A percentile compares a stretch with the other conserved stretches of the same genome.
Conservation (phyloP, 2,888 invertebrate genomes). For the Malacosoma neustria region DNA sequence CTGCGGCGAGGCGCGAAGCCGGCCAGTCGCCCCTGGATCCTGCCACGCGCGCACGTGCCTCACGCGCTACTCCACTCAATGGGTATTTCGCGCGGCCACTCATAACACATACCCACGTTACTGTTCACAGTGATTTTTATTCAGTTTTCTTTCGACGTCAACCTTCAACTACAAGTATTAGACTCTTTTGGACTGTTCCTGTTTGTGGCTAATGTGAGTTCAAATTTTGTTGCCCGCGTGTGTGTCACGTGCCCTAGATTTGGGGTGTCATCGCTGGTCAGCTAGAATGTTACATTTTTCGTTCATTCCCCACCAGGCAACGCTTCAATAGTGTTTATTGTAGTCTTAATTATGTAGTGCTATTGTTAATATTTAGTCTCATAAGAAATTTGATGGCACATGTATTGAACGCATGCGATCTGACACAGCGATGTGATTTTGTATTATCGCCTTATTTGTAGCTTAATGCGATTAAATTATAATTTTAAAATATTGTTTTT, state of each 20-base stretch:
- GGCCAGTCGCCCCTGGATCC: conserved; percentile 25
- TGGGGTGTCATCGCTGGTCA: conserved; percentile 53
- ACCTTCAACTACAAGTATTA: conserved; percentile 31
- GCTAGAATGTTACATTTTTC: conserved; percentile 48
- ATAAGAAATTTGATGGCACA: conserved; percentile 31
- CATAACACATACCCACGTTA: conserved; percentile 24
- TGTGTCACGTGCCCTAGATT: conserved; percentile 64
- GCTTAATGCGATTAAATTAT: conserved; percentile 16
- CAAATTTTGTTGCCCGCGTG: conserved; percentile 41
- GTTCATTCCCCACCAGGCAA: conserved; percentile 46
- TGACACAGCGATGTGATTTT: conserved; percentile 29
- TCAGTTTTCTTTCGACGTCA: conserved; percentile 15
- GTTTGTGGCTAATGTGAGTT: conserved; percentile 68
- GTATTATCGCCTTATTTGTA: conserved; percentile 11
- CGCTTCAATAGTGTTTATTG: conserved; percentile 32
- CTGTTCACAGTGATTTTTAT: conserved; percentile 25
- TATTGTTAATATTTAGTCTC: conserved; percentile 22
- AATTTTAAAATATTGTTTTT: conserved; percentile 3
- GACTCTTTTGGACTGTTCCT: conserved; percentile 49
- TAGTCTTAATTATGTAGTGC: conserved; percentile 24
- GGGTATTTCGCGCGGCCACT: conserved; percentile 48
- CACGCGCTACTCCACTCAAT: conserved; percentile 43
- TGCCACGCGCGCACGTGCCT: conserved; percentile 29
- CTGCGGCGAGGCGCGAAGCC: conserved; percentile 51
- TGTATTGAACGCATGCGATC: conserved; percentile 42